These are phyloP conservation scores for Eidolon helvum DNA, from an alignment of 2,113 vertebrate genomes.

Conservation along the genomic window DNA sequence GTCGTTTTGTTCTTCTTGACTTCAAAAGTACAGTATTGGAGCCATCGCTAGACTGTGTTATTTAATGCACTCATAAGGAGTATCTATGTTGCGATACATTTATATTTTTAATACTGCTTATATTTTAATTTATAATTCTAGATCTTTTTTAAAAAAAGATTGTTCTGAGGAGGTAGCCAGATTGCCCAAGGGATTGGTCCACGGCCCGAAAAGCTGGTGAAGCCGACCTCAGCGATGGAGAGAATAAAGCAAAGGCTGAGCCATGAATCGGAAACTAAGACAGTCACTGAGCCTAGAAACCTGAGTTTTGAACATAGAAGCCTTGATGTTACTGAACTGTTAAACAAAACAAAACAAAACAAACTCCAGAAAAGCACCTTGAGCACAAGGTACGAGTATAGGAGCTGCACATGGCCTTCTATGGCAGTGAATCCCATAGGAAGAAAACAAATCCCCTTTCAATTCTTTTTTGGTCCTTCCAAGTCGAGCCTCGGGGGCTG, in stretches of 20 bases:
- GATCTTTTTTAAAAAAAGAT: neutral
- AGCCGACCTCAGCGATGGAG: neutral
- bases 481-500: too few species aligned
- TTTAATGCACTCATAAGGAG: neutral
- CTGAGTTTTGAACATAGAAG: neutral
- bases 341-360: too few species aligned
- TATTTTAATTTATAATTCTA: neutral
- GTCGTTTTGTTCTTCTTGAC: neutral
- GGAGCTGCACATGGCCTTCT: neutral
- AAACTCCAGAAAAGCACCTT: too few species aligned
- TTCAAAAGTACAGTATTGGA: neutral
- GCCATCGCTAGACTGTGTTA: too few species aligned
- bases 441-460: too few species aligned
- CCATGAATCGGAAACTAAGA: neutral
- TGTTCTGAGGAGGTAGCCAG: neutral
- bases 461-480: fast-evolving
- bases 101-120: neutral
- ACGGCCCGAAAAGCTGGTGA: neutral
- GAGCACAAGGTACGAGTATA: fast-evolving
- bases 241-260: neutral
- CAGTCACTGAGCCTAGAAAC: neutral
- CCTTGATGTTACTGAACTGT: fast-evolving
- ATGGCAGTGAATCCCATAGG: fast-evolving
- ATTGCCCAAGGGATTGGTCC: neutral
- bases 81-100: neutral